Evolutionary conservation across 2,888 invertebrate species (phyloP).

Genomic region (Tortrix viridana): DNA sequence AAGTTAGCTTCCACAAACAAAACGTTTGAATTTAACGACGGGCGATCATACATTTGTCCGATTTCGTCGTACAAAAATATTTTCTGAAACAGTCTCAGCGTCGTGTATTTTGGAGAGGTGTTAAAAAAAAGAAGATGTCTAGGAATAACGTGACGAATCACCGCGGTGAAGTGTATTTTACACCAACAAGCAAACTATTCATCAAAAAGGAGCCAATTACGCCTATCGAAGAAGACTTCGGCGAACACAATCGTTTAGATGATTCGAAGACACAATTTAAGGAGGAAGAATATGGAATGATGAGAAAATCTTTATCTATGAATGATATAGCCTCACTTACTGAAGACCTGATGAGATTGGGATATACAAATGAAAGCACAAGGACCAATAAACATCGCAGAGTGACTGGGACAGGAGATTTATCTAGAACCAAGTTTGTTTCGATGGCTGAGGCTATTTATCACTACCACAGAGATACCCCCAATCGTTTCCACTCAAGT

Average conservation of each 20-base stretch:
- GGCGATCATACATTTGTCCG: background rate
- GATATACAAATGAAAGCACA: constrained; percentile 43
- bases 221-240: constrained; percentile 69
- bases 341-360: constrained; percentile 15
- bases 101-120: constrained; percentile 40
- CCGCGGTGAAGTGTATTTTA: constrained; percentile 67
- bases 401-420: constrained; percentile 52
- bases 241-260: constrained; percentile 61
- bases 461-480: constrained; percentile 84
- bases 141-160: constrained; percentile 66
- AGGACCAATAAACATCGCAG: constrained; percentile 54
- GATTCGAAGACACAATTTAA: constrained; percentile 47
- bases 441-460: constrained; percentile 85
- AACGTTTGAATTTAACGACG: constrained; percentile 29
- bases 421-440: constrained; percentile 78
- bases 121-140: constrained; percentile 55
- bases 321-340: constrained; percentile 62
- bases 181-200: constrained; percentile 56
- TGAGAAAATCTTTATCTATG: constrained; percentile 75
- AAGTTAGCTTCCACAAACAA: constrained; percentile 9
- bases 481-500: constrained; percentile 80
- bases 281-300: constrained; percentile 53
- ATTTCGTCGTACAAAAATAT: background rate
- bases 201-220: constrained; percentile 71
- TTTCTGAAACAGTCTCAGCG: background rate